Percentiles rank a stretch among this genome's conserved stretches.
Conservation (phyloP, 2,797 vertebrate species). For the Spinibarbus caldwelli region DNA sequence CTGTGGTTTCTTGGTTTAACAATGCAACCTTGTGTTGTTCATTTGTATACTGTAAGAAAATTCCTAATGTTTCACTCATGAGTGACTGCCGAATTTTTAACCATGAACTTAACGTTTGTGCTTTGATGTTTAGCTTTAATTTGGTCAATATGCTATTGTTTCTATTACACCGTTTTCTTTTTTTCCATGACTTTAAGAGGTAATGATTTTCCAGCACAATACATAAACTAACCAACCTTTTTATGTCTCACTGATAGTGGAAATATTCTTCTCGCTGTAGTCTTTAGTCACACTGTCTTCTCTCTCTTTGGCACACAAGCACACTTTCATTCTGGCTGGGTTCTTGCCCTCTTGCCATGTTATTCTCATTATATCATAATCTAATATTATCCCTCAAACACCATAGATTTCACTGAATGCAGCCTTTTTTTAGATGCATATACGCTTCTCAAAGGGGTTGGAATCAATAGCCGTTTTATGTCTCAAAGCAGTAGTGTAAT, state of each 20-base stretch:
- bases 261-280: neutral
- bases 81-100: neutral
- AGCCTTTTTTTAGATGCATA: neutral
- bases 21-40: neutral
- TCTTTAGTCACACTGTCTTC: neutral
- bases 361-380: constrained; percentile 1
- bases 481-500: constrained; percentile 31
- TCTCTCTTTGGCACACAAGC: neutral
- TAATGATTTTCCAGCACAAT: constrained; percentile 51
- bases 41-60: neutral
- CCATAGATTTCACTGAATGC: neutral
- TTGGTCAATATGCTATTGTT: constrained; percentile 11
- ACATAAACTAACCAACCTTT: constrained; percentile 46
- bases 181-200: constrained; percentile 31
- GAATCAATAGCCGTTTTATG: constrained; percentile 70
- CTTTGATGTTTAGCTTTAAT: constrained; percentile 6
- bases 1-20: neutral
- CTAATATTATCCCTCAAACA: neutral
- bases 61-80: neutral
- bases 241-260: constrained; percentile 1
- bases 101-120: neutral
- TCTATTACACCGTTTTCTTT: neutral
- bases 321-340: neutral
- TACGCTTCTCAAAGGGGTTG: constrained; percentile 59
- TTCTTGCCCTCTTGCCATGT: neutral